Evolutionary conservation across 2,797 vertebrate species (phyloP).

Genomic region (Macropus fuliginosus): DNA sequence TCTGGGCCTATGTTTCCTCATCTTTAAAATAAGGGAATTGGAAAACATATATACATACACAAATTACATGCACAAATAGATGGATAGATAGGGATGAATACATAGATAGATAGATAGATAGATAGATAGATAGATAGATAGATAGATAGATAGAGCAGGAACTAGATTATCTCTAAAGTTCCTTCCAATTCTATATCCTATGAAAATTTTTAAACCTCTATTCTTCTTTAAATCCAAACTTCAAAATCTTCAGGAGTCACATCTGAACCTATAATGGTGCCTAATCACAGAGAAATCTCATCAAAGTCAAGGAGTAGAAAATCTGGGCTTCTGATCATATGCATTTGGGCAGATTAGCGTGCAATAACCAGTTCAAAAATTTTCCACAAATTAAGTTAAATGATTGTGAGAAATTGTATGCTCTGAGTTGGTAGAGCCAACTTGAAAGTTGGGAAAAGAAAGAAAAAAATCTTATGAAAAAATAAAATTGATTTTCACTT

Average conservation of each 20-base stretch:
- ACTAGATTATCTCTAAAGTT: not conserved
- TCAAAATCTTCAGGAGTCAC: slow-evolving; percentile 9
- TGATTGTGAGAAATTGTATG: not conserved
- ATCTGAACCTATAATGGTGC: not conserved
- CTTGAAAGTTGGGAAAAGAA: slow-evolving; percentile 67
- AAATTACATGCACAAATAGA: too few species aligned
- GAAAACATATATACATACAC: not conserved
- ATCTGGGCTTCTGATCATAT: not conserved
- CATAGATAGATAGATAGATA: too few species aligned
- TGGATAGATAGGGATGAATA: too few species aligned
- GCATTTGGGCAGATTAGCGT: not conserved
- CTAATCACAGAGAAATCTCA: not conserved
- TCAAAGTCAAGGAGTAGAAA: not conserved
- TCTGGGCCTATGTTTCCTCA: not conserved
- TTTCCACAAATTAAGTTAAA: not conserved
- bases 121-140: too few species aligned
- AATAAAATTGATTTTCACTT: slow-evolving; percentile 65
- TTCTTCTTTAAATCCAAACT: not conserved
- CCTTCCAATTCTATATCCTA: not conserved
- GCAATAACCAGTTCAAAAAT: not conserved
- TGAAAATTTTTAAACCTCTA: not conserved
- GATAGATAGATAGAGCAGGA: not conserved
- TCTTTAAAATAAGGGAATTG: not conserved
- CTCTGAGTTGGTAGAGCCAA: slow-evolving; percentile 2
- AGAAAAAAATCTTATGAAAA: not conserved